phyloP scores from a whole-genome alignment of 2,797 vertebrate species.

The Ctenosaura bakeri region DNA sequence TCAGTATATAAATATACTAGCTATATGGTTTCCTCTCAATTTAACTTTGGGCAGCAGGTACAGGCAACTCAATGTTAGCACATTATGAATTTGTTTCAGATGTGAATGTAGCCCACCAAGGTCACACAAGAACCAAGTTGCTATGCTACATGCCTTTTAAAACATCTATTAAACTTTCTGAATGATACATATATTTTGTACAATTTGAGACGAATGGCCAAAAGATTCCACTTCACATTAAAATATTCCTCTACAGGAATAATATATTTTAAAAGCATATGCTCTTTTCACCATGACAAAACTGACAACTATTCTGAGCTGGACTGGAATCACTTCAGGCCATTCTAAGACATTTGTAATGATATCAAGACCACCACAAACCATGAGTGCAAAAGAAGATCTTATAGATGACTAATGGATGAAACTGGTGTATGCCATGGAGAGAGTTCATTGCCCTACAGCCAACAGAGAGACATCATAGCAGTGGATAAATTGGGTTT shows the following conservation, averaged over 20 bases:
- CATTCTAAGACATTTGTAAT: too few species aligned
- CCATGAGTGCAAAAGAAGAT: too few species aligned
- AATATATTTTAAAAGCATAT: neutral
- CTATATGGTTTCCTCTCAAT: conserved; percentile 24
- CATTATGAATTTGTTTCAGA: conserved; percentile 15
- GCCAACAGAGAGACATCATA: too few species aligned
- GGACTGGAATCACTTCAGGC: too few species aligned
- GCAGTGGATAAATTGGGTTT: neutral
- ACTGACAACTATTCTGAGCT: too few species aligned
- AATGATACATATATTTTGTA: neutral
- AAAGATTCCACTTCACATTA: neutral
- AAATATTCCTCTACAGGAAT: neutral
- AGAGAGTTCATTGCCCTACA: too few species aligned
- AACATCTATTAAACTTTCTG: neutral
- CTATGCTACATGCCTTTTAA: neutral
- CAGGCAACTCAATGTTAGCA: neutral
- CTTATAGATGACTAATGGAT: too few species aligned
- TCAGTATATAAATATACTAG: conserved; percentile 3
- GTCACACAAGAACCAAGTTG: neutral
- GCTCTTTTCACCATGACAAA: neutral
- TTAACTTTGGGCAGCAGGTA: conserved; percentile 9
- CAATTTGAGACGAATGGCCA: neutral
- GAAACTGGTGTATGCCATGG: too few species aligned
- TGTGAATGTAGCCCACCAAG: neutral
- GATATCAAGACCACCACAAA: too few species aligned